These are phyloP conservation scores for Lepidothrix coronata DNA, from an alignment of 2,113 vertebrate species.

Conservation along the genomic window DNA sequence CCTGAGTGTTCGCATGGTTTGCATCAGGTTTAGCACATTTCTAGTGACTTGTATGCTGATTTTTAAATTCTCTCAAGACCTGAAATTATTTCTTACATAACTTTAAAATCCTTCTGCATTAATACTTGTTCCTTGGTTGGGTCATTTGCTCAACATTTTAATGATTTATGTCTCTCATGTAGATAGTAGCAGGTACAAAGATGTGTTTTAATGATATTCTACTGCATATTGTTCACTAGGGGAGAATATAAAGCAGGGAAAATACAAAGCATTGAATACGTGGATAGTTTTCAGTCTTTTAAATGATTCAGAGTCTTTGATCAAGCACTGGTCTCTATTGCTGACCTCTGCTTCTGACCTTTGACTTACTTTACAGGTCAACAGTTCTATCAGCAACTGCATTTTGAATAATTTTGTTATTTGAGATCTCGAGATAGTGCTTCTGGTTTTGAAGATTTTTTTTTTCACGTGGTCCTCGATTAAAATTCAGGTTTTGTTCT, in stretches of 20 bases:
- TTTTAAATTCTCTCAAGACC: background rate
- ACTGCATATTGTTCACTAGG: background rate
- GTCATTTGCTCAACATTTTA: conserved; percentile 25
- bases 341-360: background rate
- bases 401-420: background rate
- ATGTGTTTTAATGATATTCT: conserved; percentile 25
- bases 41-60: background rate
- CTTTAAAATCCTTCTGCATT: background rate
- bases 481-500: background rate
- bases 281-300: background rate
- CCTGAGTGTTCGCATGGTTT: background rate
- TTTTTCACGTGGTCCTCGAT: background rate
- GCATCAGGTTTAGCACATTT: background rate
- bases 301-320: background rate
- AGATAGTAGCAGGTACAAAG: conserved; percentile 1
- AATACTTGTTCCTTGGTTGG: background rate
- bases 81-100: background rate
- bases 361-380: conserved; percentile 3
- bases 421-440: background rate
- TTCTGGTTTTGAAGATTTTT: background rate
- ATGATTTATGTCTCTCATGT: conserved; percentile 14
- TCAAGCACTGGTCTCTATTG: background rate
- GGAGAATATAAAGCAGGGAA: background rate
- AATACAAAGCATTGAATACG: conserved; percentile 3
- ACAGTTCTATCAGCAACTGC: background rate